These are phyloP conservation scores for Chloropsis cyanopogon DNA, from an alignment of 2,113 vertebrate genomes.

Conservation along the genomic window DNA sequence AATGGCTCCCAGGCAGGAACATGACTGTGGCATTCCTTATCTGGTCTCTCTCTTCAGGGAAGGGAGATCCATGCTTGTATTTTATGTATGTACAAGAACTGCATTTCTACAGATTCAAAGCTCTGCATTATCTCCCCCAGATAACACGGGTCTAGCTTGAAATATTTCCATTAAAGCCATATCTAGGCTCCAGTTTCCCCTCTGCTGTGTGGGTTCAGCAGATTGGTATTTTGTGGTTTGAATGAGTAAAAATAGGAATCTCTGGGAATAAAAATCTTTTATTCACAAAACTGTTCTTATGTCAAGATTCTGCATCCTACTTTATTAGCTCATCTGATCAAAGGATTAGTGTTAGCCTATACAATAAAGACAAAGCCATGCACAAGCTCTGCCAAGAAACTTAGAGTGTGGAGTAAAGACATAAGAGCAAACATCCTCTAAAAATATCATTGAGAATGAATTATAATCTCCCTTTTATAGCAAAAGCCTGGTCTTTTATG, in stretches of 20 bases:
- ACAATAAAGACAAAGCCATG: constrained; percentile 42
- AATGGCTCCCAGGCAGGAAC: neutral
- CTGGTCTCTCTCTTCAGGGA: neutral
- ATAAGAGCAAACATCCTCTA: constrained; percentile 48
- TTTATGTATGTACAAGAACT: neutral
- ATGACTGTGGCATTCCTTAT: neutral
- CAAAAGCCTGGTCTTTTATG: constrained; percentile 56
- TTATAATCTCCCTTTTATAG: constrained; percentile 63
- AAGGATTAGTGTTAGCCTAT: constrained; percentile 27
- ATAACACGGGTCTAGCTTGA: neutral
- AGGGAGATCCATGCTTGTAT: neutral
- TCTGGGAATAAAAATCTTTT: neutral
- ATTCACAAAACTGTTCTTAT: neutral
- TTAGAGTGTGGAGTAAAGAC: neutral
- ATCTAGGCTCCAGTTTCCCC: neutral
- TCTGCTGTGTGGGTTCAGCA: neutral
- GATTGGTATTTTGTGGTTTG: neutral
- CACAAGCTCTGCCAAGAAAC: constrained; percentile 18
- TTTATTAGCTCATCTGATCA: neutral
- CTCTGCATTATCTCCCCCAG: neutral
- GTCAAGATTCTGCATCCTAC: neutral
- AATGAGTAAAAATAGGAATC: neutral
- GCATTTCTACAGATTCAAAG: neutral
- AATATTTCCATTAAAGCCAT: neutral
- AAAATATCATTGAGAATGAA: constrained; percentile 57